Evolutionary conservation across 2,797 vertebrate genomes (phyloP), one percentile per base, ranked within the genome.

Genomic region (Clarias pachynema): DNA sequence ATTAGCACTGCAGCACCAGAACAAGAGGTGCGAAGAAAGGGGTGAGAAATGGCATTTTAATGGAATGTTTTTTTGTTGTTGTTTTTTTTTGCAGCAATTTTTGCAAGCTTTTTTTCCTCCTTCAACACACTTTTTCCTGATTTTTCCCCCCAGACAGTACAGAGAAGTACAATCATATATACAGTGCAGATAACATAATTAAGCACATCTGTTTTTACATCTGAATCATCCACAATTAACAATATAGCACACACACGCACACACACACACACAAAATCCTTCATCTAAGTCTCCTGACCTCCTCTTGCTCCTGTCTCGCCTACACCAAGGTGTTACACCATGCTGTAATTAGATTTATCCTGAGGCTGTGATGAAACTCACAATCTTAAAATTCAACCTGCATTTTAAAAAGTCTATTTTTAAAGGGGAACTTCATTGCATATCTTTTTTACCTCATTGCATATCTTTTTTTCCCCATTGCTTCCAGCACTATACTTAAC

Each of bases 1-100:
- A 78, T 82, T 77, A 83, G 80, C 79, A 74, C 56, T 73, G 83
- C 83, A 72, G 82, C 69, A 68, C 86, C 89, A 80, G 56, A 49
- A 66, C 60, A 82, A 44, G 63, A 84, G 72, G 34, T 79, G 5
- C 20, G 49, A 44, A 75, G 53, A 73, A 66, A 79, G 56, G 10
- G 59, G 68, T 56, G 75, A 79, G 29, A 57, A 59, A n/a, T 18
- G 16, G 37, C 24, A 65, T 79, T 59, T 60, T 59, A 37, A 60
- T 60, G 75, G 60, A 60, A 78, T 37, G 56, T 31, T 57, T 77
- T 2, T n/a, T 4, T 24, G 8, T 63, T 63, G 22, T 60, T 59
- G 57, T 22, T 22, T 60, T 60, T 22, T 49, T 49, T 49, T 1
- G 2, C 44, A 44, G 44, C 9, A 10, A 2, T 37, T 49, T 70